Evolutionary conservation across 2,888 invertebrate genomes (phyloP).

Genomic region (Epinotia bilunana): DNA sequence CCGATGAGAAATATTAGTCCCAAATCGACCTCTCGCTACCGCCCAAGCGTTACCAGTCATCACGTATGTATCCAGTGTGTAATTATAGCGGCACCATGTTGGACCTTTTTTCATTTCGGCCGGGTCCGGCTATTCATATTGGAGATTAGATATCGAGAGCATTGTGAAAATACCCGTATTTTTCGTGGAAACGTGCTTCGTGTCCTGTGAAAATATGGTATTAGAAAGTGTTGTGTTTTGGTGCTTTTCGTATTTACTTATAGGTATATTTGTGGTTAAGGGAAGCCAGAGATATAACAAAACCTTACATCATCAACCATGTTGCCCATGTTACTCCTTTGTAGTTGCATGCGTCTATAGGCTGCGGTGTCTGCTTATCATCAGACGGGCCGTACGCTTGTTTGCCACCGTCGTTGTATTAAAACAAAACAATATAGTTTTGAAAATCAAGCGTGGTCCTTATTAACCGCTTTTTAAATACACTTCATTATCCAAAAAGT

Average conservation of each 20-base stretch:
- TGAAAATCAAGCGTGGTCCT: not conserved
- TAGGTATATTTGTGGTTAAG: not conserved
- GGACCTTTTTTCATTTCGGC: conserved; percentile 48
- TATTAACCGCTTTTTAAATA: not conserved
- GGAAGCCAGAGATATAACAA: not conserved
- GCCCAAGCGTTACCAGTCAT: conserved; percentile 29
- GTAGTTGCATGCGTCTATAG: too few relatives aligned
- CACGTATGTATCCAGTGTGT: conserved; percentile 36
- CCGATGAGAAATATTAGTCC: not conserved
- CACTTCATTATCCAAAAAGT: too few relatives aligned
- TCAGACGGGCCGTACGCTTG: too few relatives aligned
- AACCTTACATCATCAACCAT: too few relatives aligned
- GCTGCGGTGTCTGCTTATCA: too few relatives aligned
- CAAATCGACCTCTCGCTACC: not conserved
- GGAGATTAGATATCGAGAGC: conserved; percentile 50
- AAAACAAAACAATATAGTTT: not conserved
- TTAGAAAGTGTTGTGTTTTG: conserved; percentile 27
- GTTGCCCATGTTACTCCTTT: too few relatives aligned
- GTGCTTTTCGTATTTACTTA: not conserved
- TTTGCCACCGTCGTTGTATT: too few relatives aligned
- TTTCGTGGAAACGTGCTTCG: conserved; percentile 34
- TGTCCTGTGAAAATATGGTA: conserved; percentile 20
- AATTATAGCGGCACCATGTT: conserved; percentile 49
- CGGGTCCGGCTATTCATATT: conserved; percentile 47
- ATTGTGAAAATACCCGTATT: conserved; percentile 46